Base-by-base conservation (phyloP, 1,140 invertebrate genomes). In the Belonocnema kinseyi region DNA sequence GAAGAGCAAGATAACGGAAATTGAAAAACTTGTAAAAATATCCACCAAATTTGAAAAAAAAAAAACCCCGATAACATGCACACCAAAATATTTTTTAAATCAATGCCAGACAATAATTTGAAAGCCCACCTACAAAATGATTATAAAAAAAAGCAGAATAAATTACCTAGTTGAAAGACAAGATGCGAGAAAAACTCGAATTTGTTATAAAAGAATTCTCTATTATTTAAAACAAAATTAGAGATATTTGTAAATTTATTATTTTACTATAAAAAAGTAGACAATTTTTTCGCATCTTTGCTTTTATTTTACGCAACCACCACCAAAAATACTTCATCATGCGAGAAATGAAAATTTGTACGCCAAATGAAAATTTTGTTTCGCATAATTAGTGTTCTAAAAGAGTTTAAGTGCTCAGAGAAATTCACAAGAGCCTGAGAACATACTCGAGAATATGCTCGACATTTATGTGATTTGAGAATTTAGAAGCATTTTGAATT, bases 31-130 rank as follows among this genome's bases (percentile, higher is more conserved):
- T 11, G 40, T 46, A 46, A 46, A 46, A 46, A 11, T 46, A 46
- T 46, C 40, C 40, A 46, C 40, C 40, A 46, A 46, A 17, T n/a
- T 17, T 54, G 16, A 4, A 54, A n/a, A n/a, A n/a, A n/a, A n/a
- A n/a, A n/a, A n/a, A 17, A 54, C 17, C 19, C 16, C n/a, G 17
- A 46, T 46, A 66, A 66, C 61, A 21, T 66, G 61, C 61, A 61
- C 12, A 66, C n/a, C 16, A 14, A 77, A 61, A 33, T 13, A 50
- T 66, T 54, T 33, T 2, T 6, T 4, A 46, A 19, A 80, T 75
- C 72, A 53, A 71, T 78, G 80, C 80, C 75, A 83, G 79, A 82
- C 77, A 19, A 72, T 74, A 79, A 81, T 83, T 83, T 83, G 78
- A 75, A 77, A 75, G 58, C 46, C 66, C 73, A 78, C 71, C 52